These are phyloP conservation scores for Pristionchus fissidentatus DNA, from an alignment of 2,888 invertebrate species.

Conservation along the genomic window DNA sequence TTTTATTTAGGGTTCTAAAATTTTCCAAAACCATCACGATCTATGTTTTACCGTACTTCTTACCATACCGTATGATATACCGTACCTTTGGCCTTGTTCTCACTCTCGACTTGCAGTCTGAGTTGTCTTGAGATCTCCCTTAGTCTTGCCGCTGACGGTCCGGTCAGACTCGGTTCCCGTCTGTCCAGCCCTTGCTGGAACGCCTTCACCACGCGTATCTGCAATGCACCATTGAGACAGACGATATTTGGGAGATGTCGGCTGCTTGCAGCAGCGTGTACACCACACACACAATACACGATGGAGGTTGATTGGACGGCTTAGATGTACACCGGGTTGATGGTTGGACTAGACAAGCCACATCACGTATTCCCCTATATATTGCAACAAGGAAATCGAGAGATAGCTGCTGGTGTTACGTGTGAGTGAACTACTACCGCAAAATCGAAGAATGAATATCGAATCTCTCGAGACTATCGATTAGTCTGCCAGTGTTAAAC, in stretches of 20 bases:
- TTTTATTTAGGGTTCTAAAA: too few species aligned
- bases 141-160: conserved; percentile 74
- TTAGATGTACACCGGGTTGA: conserved; percentile 30
- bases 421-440: background rate
- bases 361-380: conserved; percentile 18
- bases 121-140: conserved; percentile 78
- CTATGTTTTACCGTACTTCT: background rate
- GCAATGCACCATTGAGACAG: conserved; percentile 77
- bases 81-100: conserved; percentile 55
- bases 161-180: conserved; percentile 78
- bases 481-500: conserved; percentile 43
- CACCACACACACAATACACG: conserved; percentile 38
- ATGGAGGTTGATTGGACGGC: conserved; percentile 33
- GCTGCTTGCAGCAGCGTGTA: background rate
- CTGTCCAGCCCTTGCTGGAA: conserved; percentile 99
- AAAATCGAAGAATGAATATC: conserved; percentile 12
- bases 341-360: conserved; percentile 9
- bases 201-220: conserved; percentile 99
- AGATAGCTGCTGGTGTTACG: background rate
- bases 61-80: background rate
- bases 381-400: background rate
- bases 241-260: conserved; percentile 26
- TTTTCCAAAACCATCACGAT: too few species aligned
- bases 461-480: conserved; percentile 33
- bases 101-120: conserved; percentile 75